These are phyloP conservation scores for Dryococelus australis DNA, from an alignment of 2,888 invertebrate genomes.

Conservation along the genomic window DNA sequence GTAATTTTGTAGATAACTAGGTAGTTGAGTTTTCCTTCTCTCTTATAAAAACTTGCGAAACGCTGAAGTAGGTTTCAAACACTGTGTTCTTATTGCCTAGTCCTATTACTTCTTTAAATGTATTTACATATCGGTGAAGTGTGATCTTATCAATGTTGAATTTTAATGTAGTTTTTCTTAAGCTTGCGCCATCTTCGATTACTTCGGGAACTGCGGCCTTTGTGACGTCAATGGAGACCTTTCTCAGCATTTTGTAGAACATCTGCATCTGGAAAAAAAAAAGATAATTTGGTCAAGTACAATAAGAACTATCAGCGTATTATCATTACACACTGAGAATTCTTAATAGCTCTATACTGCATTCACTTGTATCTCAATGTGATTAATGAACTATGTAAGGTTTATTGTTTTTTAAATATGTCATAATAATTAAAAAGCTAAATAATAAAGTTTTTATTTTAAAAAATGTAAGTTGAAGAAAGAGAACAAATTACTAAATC, in stretches of 20 bases:
- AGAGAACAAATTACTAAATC: no score
- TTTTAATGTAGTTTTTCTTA: background rate
- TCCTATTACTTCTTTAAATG: background rate
- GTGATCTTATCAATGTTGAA: background rate
- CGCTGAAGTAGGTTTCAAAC: background rate
- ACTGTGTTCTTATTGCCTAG: background rate
- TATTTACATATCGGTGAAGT: background rate
- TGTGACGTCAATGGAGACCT: background rate
- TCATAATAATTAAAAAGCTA: no score
- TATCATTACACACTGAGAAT: no score
- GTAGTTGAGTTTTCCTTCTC: background rate
- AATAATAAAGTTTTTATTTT: no score
- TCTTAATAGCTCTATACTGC: no score
- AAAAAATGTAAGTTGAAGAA: no score
- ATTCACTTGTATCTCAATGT: no score
- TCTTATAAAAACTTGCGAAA: background rate
- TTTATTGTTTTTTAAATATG: no score
- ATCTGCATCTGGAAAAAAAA: background rate
- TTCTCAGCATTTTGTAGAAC: background rate
- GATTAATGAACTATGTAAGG: no score
- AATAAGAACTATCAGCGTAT: no score
- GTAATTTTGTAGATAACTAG: background rate
- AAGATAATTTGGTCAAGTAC: background rate
- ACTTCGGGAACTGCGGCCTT: background rate
- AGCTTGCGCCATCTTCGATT: background rate